Evolutionary conservation across 1,140 invertebrate genomes (phyloP).

Genomic region (Zaprionus davidi): DNA sequence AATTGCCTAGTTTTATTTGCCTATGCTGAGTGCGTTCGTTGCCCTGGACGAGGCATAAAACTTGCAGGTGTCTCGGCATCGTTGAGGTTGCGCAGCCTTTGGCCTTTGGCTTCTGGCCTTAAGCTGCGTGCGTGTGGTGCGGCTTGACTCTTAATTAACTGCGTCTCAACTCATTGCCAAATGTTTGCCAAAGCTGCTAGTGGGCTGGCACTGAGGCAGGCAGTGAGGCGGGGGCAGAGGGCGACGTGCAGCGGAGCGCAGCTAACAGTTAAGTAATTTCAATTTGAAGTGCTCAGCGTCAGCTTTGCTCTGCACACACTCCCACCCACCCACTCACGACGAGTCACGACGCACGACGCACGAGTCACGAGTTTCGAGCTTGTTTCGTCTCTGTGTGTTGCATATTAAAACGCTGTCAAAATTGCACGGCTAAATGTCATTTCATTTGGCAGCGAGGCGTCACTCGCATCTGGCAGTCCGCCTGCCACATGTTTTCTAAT

Average conservation of each 20-base stretch:
- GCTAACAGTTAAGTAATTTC: constrained; percentile 59
- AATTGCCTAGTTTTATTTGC: constrained; percentile 69
- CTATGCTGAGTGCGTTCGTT: constrained; percentile 31
- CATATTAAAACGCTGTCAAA: constrained; percentile 78
- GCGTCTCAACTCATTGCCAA: constrained; percentile 35
- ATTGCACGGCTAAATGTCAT: constrained; percentile 76
- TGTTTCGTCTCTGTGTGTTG: constrained; percentile 17
- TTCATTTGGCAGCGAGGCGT: constrained; percentile 59
- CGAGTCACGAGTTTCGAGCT: not conserved
- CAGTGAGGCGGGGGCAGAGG: too few relatives aligned
- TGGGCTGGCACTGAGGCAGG: too few relatives aligned
- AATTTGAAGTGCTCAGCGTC: constrained; percentile 64
- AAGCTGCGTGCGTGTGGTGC: not conserved
- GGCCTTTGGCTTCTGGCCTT: constrained; percentile 5
- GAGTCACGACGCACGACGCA: not conserved
- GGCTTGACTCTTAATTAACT: constrained; percentile 53
- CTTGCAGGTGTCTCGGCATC: constrained; percentile 22
- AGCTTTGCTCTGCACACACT: constrained; percentile 24
- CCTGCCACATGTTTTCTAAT: constrained; percentile 29
- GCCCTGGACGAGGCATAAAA: constrained; percentile 28
- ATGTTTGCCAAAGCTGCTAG: constrained; percentile 13
- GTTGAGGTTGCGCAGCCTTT: constrained; percentile 29
- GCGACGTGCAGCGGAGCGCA: constrained; percentile 29
- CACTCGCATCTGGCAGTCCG: constrained; percentile 7
- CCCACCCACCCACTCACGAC: constrained; percentile 3